Percentiles rank a stretch among this genome's conserved stretches.
phyloP scores from a whole-genome alignment of 1,140 invertebrate species.

The Caenorhabditis remanei region DNA sequence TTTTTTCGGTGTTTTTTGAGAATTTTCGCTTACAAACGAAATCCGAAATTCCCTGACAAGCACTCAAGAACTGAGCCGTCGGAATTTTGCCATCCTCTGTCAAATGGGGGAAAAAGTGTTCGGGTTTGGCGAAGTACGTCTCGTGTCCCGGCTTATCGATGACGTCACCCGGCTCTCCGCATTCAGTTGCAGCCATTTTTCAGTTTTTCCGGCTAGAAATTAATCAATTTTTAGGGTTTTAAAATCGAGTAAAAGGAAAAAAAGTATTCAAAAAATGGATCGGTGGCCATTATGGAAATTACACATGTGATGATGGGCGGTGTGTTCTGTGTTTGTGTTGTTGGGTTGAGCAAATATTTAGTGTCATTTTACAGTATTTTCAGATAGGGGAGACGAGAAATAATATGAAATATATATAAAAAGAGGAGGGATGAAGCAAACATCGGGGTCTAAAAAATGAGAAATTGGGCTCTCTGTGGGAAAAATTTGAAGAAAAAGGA shows the following conservation, averaged over 20 bases:
- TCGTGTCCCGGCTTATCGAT: slow-evolving; percentile 37
- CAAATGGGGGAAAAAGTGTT: slow-evolving; percentile 66
- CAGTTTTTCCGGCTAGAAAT: neutral
- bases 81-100: slow-evolving; percentile 64
- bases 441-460: too few species aligned
- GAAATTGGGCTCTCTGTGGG: neutral
- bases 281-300: too few species aligned
- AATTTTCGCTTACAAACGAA: slow-evolving; percentile 63
- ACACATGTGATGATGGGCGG: too few species aligned
- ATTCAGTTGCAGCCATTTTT: neutral
- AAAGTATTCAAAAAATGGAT: too few species aligned
- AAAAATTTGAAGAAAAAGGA: neutral
- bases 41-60: slow-evolving; percentile 68
- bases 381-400: too few species aligned
- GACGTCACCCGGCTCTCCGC: slow-evolving; percentile 12
- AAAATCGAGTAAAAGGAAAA: too few species aligned
- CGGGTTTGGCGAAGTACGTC: slow-evolving; percentile 67
- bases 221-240: neutral
- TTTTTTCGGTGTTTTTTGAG: neutral
- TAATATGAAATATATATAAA: too few species aligned
- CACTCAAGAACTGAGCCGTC: slow-evolving; percentile 68
- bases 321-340: too few species aligned
- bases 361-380: too few species aligned
- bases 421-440: too few species aligned
- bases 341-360: too few species aligned